These are phyloP conservation scores for Sakesphorus luctuosus DNA, from an alignment of 2,113 vertebrate species.

Conservation along the genomic window DNA sequence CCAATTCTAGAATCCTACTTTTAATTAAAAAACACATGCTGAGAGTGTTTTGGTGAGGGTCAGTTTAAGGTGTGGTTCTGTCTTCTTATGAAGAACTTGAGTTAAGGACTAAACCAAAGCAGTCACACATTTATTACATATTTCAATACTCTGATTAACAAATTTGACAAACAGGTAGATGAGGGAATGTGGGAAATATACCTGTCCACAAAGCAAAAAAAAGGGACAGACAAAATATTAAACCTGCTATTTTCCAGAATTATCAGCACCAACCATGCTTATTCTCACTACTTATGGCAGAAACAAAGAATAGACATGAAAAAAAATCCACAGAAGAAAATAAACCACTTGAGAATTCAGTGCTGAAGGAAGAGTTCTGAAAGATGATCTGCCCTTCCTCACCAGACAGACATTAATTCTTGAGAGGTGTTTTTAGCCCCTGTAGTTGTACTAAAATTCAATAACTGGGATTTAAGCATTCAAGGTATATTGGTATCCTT, in stretches of 20 bases:
- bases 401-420: not conserved
- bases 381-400: not conserved
- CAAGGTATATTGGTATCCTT: not conserved
- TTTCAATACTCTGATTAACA: not conserved
- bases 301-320: not conserved
- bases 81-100: not conserved
- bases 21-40: not conserved
- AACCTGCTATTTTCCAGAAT: not conserved
- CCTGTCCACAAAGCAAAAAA: not conserved
- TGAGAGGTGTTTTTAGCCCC: not conserved
- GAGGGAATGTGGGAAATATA: not conserved
- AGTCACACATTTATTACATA: not conserved
- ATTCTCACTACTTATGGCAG: not conserved
- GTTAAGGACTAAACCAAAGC: not conserved
- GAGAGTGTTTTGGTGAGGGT: accelerated
- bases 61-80: not conserved
- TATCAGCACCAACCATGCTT: not conserved
- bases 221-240: not conserved
- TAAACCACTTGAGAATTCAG: not conserved
- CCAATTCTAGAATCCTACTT: not conserved
- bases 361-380: not conserved
- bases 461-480: not conserved
- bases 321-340: not conserved
- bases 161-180: not conserved
- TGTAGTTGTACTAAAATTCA: not conserved